These are phyloP conservation scores for Ceratothoa steindachneri DNA, from an alignment of 2,888 invertebrate species.

Conservation along the genomic window DNA sequence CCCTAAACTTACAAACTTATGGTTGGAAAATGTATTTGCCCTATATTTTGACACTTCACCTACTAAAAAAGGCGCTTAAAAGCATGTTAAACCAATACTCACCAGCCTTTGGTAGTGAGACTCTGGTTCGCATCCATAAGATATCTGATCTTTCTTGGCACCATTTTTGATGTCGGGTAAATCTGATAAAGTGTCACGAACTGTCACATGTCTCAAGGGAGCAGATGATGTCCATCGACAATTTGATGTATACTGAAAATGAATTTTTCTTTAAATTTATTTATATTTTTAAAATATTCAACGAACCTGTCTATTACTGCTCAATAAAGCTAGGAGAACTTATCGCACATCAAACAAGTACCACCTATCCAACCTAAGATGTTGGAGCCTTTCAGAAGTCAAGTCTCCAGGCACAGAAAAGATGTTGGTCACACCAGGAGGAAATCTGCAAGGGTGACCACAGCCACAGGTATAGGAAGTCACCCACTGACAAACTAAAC, in stretches of 20 bases:
- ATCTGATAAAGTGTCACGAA: slow-evolving; percentile 78
- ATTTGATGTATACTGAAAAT: slow-evolving; percentile 55
- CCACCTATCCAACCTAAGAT: no score
- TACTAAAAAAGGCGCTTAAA: no score
- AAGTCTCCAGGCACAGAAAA: no score
- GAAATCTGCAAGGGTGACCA: no score
- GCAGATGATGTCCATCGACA: slow-evolving; percentile 65
- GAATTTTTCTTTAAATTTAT: not conserved
- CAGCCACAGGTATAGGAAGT: no score
- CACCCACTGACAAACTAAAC: no score
- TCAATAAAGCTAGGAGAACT: not conserved
- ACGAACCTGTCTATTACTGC: not conserved
- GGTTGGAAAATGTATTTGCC: no score
- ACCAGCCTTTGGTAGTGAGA: slow-evolving; percentile 69
- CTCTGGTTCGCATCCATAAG: slow-evolving; percentile 66
- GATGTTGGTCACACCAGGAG: no score
- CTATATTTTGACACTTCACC: no score
- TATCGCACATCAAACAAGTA: not conserved
- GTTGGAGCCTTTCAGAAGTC: no score
- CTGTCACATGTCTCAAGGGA: slow-evolving; percentile 71
- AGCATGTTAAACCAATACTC: no score
- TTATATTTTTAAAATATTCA: not conserved
- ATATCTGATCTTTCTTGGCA: slow-evolving; percentile 64
- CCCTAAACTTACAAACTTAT: no score
- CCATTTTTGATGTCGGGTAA: slow-evolving; percentile 64